Conservation (phyloP, 2,797 vertebrate species). For the Sarcoramphus papa region DNA sequence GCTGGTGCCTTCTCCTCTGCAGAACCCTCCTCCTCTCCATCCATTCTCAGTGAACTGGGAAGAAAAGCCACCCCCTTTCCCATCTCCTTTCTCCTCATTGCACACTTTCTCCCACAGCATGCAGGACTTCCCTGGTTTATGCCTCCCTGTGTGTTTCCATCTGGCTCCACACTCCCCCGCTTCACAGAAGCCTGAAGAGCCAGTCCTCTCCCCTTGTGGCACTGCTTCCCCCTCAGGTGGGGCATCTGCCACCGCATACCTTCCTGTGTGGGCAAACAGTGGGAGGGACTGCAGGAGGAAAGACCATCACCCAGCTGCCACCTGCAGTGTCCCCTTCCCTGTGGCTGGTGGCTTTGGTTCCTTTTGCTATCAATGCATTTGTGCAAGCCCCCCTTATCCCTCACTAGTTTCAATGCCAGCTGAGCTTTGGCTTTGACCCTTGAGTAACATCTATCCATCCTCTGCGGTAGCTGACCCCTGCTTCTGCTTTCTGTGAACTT, state of each 20-base stretch:
- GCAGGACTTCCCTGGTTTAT: neutral
- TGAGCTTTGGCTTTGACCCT: neutral
- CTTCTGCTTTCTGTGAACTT: neutral
- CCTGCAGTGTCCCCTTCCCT: neutral
- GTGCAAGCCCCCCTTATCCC: too few relatives aligned
- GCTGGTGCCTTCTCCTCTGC: neutral
- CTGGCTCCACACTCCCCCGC: neutral
- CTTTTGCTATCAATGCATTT: neutral
- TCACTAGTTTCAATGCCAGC: neutral
- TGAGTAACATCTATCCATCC: too few relatives aligned
- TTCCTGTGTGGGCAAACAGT: fast-evolving
- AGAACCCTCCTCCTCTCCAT: neutral
- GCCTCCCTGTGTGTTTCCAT: neutral
- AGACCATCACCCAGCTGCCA: neutral
- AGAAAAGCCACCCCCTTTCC: neutral
- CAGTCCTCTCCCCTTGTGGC: neutral
- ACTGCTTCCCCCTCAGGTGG: neutral
- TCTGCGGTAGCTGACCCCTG: too few relatives aligned
- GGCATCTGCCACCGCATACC: neutral
- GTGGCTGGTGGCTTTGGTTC: neutral
- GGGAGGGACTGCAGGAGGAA: neutral
- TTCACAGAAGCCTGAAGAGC: fast-evolving
- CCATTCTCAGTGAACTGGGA: neutral
- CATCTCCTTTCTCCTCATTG: neutral
- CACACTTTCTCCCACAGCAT: too few relatives aligned